Conservation (phyloP, 2,797 vertebrate species). For the Cygnus olor region DNA sequence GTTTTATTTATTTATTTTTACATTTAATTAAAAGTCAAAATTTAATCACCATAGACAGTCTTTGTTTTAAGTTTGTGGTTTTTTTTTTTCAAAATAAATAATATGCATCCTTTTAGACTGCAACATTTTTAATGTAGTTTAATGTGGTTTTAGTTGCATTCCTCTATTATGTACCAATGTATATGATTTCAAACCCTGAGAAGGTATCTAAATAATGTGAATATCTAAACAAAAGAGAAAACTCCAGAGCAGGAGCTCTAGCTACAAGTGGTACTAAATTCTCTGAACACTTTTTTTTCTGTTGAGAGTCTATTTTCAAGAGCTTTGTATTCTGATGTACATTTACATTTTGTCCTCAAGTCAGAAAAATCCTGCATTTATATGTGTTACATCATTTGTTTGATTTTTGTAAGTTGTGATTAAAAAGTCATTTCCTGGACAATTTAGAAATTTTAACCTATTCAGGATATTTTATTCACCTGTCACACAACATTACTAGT, state of each 20-base stretch:
- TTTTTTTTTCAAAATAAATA: not conserved
- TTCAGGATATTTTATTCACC: not conserved
- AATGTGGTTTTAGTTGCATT: not conserved
- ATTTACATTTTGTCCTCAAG: not conserved
- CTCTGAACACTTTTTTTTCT: not conserved
- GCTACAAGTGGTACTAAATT: not conserved
- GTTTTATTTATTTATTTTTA: too few relatives aligned
- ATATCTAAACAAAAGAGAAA: not conserved
- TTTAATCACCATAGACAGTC: not conserved
- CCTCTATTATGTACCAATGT: fast-evolving
- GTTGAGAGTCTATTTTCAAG: not conserved
- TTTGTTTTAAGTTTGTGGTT: not conserved
- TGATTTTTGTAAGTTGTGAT: not conserved
- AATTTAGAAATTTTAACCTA: not conserved
- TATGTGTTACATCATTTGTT: not conserved
- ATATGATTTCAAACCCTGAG: not conserved
- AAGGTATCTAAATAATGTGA: not conserved
- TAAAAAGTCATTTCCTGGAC: not conserved
- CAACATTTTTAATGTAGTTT: not conserved
- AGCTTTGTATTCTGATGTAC: not conserved
- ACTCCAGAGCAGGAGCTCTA: not conserved
- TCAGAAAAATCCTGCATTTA: not conserved
- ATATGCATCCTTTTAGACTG: not conserved
- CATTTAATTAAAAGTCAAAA: not conserved
- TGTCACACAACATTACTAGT: not conserved